A percentile compares a stretch with the other conserved stretches of the same genome.
These are phyloP conservation scores for Gymnosoma rotundatum DNA, from an alignment of 2,888 invertebrate species.

Conservation along the genomic window DNA sequence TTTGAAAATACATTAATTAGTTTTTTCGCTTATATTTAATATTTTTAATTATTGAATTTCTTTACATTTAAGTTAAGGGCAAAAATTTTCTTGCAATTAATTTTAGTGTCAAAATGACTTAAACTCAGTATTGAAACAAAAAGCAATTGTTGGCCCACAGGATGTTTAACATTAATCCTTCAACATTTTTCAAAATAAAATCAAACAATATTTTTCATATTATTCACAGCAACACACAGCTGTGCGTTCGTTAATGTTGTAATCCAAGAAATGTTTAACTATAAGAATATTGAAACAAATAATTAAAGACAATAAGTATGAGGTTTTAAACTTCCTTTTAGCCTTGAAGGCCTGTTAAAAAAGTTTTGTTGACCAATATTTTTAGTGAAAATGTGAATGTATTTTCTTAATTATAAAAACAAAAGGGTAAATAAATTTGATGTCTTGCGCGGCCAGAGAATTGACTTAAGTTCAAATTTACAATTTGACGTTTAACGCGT, in stretches of 20 bases:
- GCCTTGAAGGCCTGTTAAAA: constrained; percentile 29
- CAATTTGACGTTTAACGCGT: constrained; percentile 67
- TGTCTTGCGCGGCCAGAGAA: constrained; percentile 1
- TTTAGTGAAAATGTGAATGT: background rate
- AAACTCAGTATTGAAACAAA: constrained; percentile 19
- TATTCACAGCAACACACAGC: constrained; percentile 46
- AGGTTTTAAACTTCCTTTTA: background rate
- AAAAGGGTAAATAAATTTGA: constrained; percentile 39
- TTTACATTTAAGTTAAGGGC: background rate
- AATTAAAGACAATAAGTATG: background rate
- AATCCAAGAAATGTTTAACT: constrained; percentile 2
- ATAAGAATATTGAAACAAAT: background rate
- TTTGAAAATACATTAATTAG: too few species aligned
- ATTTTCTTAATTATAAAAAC: constrained; percentile 47
- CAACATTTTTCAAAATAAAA: constrained; percentile 50
- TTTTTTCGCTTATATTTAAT: background rate
- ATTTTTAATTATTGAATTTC: background rate
- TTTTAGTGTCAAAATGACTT: constrained; percentile 41
- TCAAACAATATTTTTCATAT: constrained; percentile 24
- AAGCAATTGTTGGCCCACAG: background rate
- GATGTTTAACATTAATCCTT: constrained; percentile 46
- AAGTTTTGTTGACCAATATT: constrained; percentile 43
- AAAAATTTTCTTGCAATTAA: constrained; percentile 43
- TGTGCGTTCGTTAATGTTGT: constrained; percentile 38
- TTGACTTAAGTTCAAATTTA: constrained; percentile 50